phyloP scores from a whole-genome alignment of 2,888 invertebrate species.

The Petrolisthes manimaculis region DNA sequence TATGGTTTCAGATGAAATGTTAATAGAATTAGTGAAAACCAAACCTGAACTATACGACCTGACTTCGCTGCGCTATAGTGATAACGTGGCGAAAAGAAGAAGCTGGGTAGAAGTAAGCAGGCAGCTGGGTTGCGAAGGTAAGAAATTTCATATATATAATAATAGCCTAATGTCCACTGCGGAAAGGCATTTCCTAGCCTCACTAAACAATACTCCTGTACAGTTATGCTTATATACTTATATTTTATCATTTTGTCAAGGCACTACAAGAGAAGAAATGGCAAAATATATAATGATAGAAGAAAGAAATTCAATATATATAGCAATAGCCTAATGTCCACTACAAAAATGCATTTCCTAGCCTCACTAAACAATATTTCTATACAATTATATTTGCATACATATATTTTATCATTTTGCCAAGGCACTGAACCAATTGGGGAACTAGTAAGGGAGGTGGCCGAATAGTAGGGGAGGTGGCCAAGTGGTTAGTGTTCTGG shows the following conservation, averaged over 20 bases:
- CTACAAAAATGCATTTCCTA: constrained; percentile 29
- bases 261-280: neutral
- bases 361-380: constrained; percentile 23
- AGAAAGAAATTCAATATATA: constrained; percentile 3
- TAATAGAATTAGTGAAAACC: neutral
- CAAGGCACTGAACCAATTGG: constrained; percentile 21
- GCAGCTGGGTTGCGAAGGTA: constrained; percentile 29
- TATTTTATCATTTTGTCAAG: constrained; percentile 12
- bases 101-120: constrained; percentile 31
- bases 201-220: constrained; percentile 27
- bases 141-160: constrained; percentile 12
- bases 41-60: constrained; percentile 6
- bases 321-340: constrained; percentile 16
- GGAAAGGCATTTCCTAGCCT: constrained; percentile 31
- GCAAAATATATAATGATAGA: too few species aligned
- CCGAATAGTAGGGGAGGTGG: too few species aligned
- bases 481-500: too few species aligned
- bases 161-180: constrained; percentile 22
- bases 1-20: neutral
- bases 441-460: too few species aligned
- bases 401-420: constrained; percentile 26
- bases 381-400: constrained; percentile 8
- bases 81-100: constrained; percentile 39
- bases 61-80: constrained; percentile 29
- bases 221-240: neutral